Base-by-base conservation (phyloP, 2,888 invertebrate species). In the Syrphus vitripennis region DNA sequence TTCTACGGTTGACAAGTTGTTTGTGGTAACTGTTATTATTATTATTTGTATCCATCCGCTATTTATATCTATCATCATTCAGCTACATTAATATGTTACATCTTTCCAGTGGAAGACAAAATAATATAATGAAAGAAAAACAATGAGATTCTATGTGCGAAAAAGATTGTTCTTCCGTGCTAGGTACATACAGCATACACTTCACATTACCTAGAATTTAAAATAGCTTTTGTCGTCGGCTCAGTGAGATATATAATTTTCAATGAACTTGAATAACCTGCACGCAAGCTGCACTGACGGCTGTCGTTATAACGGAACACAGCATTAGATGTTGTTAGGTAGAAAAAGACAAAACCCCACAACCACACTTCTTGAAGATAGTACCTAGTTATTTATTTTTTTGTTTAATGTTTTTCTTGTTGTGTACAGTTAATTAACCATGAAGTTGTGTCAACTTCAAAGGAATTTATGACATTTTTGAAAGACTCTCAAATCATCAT, bases 241-340 rank as follows among this genome's bases (percentile, higher is more conserved):
- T 67, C 65, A 61, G 19, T 57, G 40, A 71, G 53, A 61, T 59
- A 42, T n/a, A 69, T 69, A 75, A 63, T 81, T 63, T 75, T 37
- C n/a, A 24, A 50, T 79, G 79, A 79, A 79, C 83, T 83, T 83
- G 45, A 83, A 70, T 83, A 78, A 83, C 83, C 83, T 72, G 50
- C 71, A 59, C 31, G 67, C 50, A 24, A 42, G 45, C 57, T 24
- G 48, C 53, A 45, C 16, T 29, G 21, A 12, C 12, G 31, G 26
- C 50, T 42, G 48, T 70, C 55, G 55, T 74, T 57, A 63, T 79
- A 83, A 78, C 83, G 83, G 83, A 61, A 74, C 61, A 69, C 48
- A 19, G 34, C 55, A 78, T 83, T 83, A 83, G 69, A 83, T 57
- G 45, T 63, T 48, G 61, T 55, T 74, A 61, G 69, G 75, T 59